phyloP scores from a whole-genome alignment of 2,113 vertebrate genomes.

The Cynocephalus volans region DNA sequence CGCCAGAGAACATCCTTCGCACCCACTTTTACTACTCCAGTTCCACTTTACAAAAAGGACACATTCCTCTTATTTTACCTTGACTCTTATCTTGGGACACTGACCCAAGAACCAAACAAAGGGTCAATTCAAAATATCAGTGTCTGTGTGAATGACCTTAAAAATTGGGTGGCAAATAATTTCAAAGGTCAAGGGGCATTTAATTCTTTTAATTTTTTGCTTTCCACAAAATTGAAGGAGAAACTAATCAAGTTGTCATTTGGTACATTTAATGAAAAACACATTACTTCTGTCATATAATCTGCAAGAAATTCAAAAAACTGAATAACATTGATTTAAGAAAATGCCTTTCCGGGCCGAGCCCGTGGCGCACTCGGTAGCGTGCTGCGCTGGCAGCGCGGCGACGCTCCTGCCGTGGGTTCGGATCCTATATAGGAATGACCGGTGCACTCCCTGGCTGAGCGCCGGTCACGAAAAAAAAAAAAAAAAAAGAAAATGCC shows the following conservation, averaged over 20 bases:
- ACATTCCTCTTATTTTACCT: not conserved
- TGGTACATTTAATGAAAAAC: not conserved
- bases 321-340: not conserved
- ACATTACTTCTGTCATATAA: not conserved
- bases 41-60: not conserved
- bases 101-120: not conserved
- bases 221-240: not conserved
- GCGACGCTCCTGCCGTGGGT: too few species aligned
- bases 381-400: too few species aligned
- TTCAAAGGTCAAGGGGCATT: not conserved
- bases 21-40: too few species aligned
- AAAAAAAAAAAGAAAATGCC: not conserved
- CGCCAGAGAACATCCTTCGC: not conserved
- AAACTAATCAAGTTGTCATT: not conserved
- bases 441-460: too few species aligned
- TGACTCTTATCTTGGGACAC: not conserved
- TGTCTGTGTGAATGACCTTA: not conserved
- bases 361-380: too few species aligned
- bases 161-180: not conserved
- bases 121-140: not conserved
- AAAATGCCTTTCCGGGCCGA: not conserved
- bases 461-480: too few species aligned
- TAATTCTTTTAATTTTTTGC: not conserved
- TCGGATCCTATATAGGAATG: too few species aligned
- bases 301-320: not conserved